These are phyloP conservation scores for Homarus americanus DNA, from an alignment of 1,140 invertebrate species.

Conservation along the genomic window DNA sequence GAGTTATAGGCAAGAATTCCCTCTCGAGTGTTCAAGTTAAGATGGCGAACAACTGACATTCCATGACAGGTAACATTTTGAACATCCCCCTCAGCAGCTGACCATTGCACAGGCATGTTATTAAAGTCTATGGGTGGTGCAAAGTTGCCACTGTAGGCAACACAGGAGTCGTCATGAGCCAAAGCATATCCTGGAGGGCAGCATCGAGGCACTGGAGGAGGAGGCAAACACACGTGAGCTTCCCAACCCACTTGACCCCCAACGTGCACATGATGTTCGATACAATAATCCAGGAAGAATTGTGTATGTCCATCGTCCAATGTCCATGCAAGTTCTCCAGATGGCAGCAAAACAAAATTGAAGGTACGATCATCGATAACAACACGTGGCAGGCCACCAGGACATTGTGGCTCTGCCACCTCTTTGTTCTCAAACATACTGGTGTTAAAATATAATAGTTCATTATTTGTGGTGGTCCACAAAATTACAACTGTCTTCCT, in stretches of 20 bases:
- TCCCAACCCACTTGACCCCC: neutral
- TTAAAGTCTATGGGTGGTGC: neutral
- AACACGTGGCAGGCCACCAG: neutral
- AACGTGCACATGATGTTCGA: neutral
- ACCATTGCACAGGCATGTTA: neutral
- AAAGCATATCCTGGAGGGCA: conserved; percentile 21
- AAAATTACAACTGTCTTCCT: neutral
- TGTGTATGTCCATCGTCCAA: no score
- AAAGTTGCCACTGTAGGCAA: neutral
- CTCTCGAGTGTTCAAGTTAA: neutral
- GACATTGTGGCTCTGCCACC: neutral
- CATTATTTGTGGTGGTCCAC: neutral
- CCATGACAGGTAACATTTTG: neutral
- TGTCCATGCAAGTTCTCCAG: neutral
- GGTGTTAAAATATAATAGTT: neutral
- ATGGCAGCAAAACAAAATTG: neutral
- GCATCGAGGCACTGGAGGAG: conserved; percentile 22
- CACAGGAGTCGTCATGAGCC: neutral
- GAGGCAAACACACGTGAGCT: conserved; percentile 3
- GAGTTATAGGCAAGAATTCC: neutral
- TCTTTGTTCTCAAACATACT: neutral
- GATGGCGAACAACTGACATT: neutral
- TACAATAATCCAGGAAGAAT: neutral
- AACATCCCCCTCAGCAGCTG: neutral
- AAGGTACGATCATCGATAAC: neutral